phyloP scores from a whole-genome alignment of 2,888 invertebrate genomes.

The Nemapogon koenigi region DNA sequence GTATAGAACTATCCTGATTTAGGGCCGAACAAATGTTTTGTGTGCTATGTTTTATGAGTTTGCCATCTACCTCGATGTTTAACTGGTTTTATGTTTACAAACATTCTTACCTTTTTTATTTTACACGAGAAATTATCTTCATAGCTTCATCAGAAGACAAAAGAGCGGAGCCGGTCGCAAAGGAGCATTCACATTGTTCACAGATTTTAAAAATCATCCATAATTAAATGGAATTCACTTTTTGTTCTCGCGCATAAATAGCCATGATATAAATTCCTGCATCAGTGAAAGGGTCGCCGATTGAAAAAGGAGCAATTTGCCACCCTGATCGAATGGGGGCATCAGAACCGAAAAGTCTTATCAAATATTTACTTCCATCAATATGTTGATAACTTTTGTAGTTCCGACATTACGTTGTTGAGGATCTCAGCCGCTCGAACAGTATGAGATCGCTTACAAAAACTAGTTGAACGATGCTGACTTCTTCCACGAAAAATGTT shows the following conservation, averaged over 20 bases:
- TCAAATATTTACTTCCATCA: conserved; percentile 18
- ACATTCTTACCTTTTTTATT: too few species aligned
- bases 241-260: conserved; percentile 37
- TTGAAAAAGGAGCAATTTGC: conserved; percentile 48
- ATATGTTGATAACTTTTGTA: conserved; percentile 34
- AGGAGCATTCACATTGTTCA: conserved; percentile 60
- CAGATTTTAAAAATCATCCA: conserved; percentile 62
- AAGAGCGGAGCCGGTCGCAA: conserved; percentile 36
- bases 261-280: conserved; percentile 54
- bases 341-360: conserved; percentile 35
- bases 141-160: conserved; percentile 47
- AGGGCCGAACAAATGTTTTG: too few species aligned
- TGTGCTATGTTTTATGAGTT: too few species aligned
- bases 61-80: too few species aligned
- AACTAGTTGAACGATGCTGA: conserved; percentile 36
- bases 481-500: conserved; percentile 50
- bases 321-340: conserved; percentile 41
- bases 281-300: conserved; percentile 28
- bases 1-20: too few species aligned
- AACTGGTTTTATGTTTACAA: too few species aligned
- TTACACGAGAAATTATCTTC: conserved; percentile 27
- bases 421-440: conserved; percentile 23
- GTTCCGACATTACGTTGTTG: conserved; percentile 31
- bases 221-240: conserved; percentile 62
- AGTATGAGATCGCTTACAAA: conserved; percentile 42